Evolutionary conservation across 2,113 vertebrate species (phyloP), one percentile per base, ranked within the genome.

Genomic region (Sminthopsis crassicaudata): DNA sequence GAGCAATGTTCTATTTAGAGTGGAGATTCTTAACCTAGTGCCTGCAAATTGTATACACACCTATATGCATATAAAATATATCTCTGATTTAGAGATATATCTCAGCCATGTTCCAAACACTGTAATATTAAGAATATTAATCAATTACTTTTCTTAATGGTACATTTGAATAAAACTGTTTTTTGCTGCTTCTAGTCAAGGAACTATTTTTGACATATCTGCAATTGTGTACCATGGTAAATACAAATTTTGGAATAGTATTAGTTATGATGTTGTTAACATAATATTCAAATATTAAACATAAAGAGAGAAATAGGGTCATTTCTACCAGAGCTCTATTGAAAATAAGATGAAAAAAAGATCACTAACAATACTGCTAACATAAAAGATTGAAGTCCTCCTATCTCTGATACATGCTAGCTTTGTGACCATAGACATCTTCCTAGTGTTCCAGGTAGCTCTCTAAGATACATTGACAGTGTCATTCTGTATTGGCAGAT

Each of bases 1-100:
- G 46, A 94, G 12, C 46, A 16, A 51, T 91, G 19, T 22, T 93
- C 92, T 53, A 60, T 90, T 95, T 91, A 93, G 48, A 42, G n/a
- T 84, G 30, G 4, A n/a, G 36, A 19, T 76, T 76, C 60, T 76
- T 76, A 76, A n/a, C 14, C 60, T 76, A 76, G 60, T 1, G 60
- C n/a, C 5, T 27, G 25, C 10, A 27, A 2, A 2, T 8, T 57
- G 9, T 8, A 55, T 6, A 54, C 5, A 54, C 6, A 54, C 23
- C 5, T 54, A 23, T 54, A 7, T 54, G 22, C 22, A 54, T 54
- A 24, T 23, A 54, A 7, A 54, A 54, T 54, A 23, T 54, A 6
- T 23, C 53, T 54, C 53, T 54, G 55, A 27, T 36, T 67, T 36
- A 67, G 30, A 67, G 12, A 67, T 67, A 36, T 5, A 50, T 93